A percentile compares a stretch with the other conserved stretches of the same genome.
phyloP scores from a whole-genome alignment of 2,888 invertebrate species.

The Ophion ellenae region DNA sequence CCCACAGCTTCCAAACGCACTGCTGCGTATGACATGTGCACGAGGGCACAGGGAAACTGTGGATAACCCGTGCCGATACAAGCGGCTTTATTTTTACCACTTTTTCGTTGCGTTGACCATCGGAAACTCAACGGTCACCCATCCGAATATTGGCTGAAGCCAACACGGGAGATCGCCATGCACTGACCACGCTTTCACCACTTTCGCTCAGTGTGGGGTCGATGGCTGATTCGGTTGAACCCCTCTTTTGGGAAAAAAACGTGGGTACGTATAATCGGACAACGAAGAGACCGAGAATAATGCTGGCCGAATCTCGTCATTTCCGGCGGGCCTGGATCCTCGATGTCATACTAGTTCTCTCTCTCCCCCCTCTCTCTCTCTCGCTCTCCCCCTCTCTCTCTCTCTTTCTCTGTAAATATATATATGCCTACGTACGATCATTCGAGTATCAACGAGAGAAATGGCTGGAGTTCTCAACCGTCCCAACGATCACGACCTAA shows the following conservation, averaged over 20 bases:
- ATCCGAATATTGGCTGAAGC: too few relatives aligned
- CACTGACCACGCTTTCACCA: too few relatives aligned
- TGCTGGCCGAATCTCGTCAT: conserved; percentile 57
- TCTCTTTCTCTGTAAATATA: background rate
- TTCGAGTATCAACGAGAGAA: conserved; percentile 49
- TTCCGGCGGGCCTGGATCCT: conserved; percentile 46
- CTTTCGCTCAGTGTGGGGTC: too few relatives aligned
- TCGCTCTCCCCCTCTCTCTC: background rate
- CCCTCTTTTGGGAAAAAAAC: background rate
- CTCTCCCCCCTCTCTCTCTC: background rate
- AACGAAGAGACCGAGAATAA: conserved; percentile 35
- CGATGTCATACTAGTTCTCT: conserved; percentile 31
- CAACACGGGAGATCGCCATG: too few relatives aligned
- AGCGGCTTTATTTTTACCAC: too few relatives aligned
- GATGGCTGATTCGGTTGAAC: background rate
- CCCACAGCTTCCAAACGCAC: too few relatives aligned
- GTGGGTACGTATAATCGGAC: conserved; percentile 22
- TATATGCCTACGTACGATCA: background rate
- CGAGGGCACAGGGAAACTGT: too few relatives aligned
- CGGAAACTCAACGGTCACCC: too few relatives aligned
- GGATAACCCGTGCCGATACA: too few relatives aligned
- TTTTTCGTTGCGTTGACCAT: too few relatives aligned
- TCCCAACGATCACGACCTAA: conserved; percentile 32
- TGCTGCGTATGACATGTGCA: too few relatives aligned
- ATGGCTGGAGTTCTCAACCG: conserved; percentile 25